These are phyloP conservation scores for Aspidapion aeneum DNA, from an alignment of 2,888 invertebrate species.

Conservation along the genomic window DNA sequence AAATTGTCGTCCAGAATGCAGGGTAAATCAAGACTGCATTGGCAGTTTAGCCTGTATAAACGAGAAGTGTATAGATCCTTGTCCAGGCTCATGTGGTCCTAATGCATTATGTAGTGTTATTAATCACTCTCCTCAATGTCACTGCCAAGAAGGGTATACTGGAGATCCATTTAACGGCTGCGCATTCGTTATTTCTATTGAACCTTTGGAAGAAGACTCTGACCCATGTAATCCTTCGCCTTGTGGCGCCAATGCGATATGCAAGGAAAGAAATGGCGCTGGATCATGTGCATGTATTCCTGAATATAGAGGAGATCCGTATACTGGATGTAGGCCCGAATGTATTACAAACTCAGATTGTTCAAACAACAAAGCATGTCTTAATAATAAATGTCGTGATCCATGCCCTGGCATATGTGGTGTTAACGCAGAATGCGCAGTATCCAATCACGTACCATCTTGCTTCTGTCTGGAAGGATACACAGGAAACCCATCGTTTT, in stretches of 20 bases:
- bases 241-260: constrained; percentile 81
- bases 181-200: constrained; percentile 31
- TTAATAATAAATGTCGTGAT: constrained; percentile 80
- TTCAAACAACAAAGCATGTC: constrained; percentile 69
- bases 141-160: constrained; percentile 73
- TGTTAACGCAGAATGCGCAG: constrained; percentile 72
- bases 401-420: constrained; percentile 84
- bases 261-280: constrained; percentile 77
- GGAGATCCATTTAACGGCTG: constrained; percentile 86
- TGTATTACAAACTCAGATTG: constrained; percentile 84
- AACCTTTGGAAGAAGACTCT: constrained; percentile 57
- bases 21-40: constrained; percentile 79
- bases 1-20: constrained; percentile 83
- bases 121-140: constrained; percentile 81
- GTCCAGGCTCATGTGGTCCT: constrained; percentile 79
- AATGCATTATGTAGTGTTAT: constrained; percentile 76
- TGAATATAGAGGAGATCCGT: constrained; percentile 85
- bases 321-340: constrained; percentile 80
- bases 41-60: constrained; percentile 80
- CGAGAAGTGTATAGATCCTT: constrained; percentile 79
- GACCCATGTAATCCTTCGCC: constrained; percentile 84
- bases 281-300: constrained; percentile 80
- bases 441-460: constrained; percentile 77
- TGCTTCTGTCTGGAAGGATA: constrained; percentile 76
- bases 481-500: constrained; percentile 68